These are phyloP conservation scores for Origma solitaria DNA, from an alignment of 2,113 vertebrate genomes.

Conservation along the genomic window DNA sequence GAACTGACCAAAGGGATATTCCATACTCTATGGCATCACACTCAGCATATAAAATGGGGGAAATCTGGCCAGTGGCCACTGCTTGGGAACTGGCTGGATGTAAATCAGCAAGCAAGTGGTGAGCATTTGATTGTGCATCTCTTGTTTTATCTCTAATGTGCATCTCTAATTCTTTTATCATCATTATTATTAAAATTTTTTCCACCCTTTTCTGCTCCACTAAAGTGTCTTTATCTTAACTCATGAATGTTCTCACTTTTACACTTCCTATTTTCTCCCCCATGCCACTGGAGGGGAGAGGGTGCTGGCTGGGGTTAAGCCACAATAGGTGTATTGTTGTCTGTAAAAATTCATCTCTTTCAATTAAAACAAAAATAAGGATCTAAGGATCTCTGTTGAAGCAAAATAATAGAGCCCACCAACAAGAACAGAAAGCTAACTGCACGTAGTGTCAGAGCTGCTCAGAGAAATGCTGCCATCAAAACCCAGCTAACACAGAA, in stretches of 20 bases:
- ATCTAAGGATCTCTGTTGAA: background rate
- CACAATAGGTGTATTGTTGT: background rate
- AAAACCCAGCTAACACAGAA: background rate
- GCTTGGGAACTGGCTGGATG: background rate
- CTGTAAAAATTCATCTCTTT: background rate
- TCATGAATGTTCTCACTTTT: rapidly evolving
- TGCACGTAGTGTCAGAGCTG: background rate
- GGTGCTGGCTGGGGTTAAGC: background rate
- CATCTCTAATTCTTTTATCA: background rate
- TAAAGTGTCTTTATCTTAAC: background rate
- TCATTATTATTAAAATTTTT: background rate
- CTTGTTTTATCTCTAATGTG: background rate
- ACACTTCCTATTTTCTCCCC: background rate
- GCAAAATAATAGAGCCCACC: background rate
- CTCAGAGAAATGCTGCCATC: background rate
- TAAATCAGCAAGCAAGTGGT: background rate
- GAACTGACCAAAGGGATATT: background rate
- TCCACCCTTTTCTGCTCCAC: background rate
- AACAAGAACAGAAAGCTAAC: background rate
- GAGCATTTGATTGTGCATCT: background rate
- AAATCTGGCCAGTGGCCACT: background rate
- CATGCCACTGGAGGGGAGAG: rapidly evolving
- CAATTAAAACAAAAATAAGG: background rate
- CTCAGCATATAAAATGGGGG: background rate
- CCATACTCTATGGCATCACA: rapidly evolving